phyloP scores from a whole-genome alignment of 2,888 invertebrate species.

The Psylliodes chrysocephalus region DNA sequence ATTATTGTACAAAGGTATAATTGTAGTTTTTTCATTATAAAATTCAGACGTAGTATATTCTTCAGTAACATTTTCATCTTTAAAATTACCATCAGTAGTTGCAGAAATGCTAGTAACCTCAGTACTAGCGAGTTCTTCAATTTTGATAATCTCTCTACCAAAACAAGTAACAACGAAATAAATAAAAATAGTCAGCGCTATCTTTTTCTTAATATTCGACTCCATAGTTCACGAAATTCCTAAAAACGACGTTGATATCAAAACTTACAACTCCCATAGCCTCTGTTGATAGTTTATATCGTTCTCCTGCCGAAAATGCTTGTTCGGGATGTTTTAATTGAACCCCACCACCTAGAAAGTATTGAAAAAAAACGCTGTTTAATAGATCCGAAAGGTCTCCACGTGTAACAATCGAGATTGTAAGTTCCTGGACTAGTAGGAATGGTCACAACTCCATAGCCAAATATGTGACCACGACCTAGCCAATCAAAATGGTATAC shows the following conservation, averaged over 20 bases:
- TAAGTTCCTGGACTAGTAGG: conserved; percentile 87
- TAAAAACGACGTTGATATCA: conserved; percentile 71
- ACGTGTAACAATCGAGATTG: conserved; percentile 81
- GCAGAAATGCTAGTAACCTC: not conserved
- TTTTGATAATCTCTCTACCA: not conserved
- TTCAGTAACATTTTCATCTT: conserved; percentile 12
- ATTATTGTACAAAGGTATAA: not conserved
- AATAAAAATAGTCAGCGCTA: conserved; percentile 7
- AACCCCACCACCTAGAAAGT: conserved; percentile 65
- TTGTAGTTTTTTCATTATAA: conserved; percentile 31
- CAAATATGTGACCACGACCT: conserved; percentile 87
- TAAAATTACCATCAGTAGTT: not conserved
- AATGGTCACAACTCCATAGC: conserved; percentile 85
- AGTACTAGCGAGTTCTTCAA: conserved; percentile 1
- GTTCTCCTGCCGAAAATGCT: conserved; percentile 68
- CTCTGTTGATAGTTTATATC: conserved; percentile 84
- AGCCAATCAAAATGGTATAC: conserved; percentile 93
- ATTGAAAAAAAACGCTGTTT: conserved; percentile 50
- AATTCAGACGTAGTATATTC: not conserved
- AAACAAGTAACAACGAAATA: conserved; percentile 4
- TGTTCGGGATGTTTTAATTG: conserved; percentile 70
- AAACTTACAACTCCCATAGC: conserved; percentile 85
- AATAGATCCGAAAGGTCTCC: conserved; percentile 79
- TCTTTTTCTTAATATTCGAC: conserved; percentile 71
- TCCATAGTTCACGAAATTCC: conserved; percentile 88